Evolutionary conservation across 2,888 invertebrate genomes (phyloP).

Genomic region (Papilio gigon): DNA sequence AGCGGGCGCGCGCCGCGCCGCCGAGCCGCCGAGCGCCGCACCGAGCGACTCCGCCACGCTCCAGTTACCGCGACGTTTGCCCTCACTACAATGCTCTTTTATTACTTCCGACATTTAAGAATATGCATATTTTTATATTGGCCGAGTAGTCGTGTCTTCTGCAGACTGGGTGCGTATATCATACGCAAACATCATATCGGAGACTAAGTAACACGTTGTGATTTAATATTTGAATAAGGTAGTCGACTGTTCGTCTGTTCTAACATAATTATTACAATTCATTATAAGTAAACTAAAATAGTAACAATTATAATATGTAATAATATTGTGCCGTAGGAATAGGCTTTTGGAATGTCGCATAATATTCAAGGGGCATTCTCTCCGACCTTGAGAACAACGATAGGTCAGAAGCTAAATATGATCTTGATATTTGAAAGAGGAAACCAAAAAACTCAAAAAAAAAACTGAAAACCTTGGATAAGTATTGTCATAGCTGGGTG

Average conservation of each 20-base stretch:
- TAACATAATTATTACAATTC: too few relatives aligned
- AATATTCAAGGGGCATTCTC: neutral
- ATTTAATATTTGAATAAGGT: too few relatives aligned
- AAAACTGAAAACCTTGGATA: too few relatives aligned
- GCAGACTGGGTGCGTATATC: neutral
- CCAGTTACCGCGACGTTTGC: conserved; percentile 56
- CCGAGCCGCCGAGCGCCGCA: conserved; percentile 32
- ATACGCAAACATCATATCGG: too few relatives aligned
- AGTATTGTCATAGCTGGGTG: too few relatives aligned
- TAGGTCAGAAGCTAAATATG: neutral
- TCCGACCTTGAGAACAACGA: neutral
- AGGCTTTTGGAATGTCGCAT: neutral
- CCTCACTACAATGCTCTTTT: conserved; percentile 52
- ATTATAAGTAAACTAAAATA: too few relatives aligned
- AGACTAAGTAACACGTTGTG: too few relatives aligned
- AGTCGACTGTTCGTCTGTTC: too few relatives aligned
- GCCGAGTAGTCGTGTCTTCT: neutral
- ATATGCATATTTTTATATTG: conserved; percentile 7
- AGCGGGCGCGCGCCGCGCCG: conserved; percentile 48
- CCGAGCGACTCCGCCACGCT: conserved; percentile 54
- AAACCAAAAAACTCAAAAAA: too few relatives aligned
- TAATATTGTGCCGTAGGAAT: neutral
- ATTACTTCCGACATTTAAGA: conserved; percentile 21
- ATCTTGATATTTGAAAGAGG: neutral
- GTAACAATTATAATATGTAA: too few relatives aligned